Base-by-base conservation (phyloP, 2,113 vertebrate genomes). In the Anguilla rostrata region DNA sequence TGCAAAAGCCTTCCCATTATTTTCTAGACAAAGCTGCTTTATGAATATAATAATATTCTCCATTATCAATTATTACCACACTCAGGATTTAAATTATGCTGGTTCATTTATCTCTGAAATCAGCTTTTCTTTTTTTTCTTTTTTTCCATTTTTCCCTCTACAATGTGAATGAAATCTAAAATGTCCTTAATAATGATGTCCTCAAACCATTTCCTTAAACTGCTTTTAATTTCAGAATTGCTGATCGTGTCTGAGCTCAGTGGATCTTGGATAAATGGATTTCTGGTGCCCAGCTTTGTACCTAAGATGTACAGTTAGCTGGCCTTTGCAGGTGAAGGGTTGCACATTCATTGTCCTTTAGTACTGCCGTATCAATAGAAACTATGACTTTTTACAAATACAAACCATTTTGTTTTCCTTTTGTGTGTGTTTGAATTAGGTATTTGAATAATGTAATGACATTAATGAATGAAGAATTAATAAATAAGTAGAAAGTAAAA, bases 11-110 rank as follows among this genome's bases (percentile, higher is more conserved):
- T 34, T 34, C 85, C 46, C 40, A 40, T 81, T 82, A 78, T 86
- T 86, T 86, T 82, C 15, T 43, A 26, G 26, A 85, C 75, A 56
- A 43, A 41, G 26, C 43, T 18, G 49, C 60, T 78, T 79, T 83
- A 49, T 87, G 46, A 34, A 20, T 57, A 86, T 83, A 46, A 83
- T 60, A 56, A 75, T 82, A 71, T 71, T 83, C 71, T 43, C 66
- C 63, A 49, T 86, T 83, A 40, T 39, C 1, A 39, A 82, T 87
- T 83, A 82, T 57, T 39, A 57, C 66, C n/a, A n/a, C 75, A 40
- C 83, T 56, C 39, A 46, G 83, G n/a, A 46, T 66, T 57, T 78
- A 39, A 79, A 22, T 83, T 87, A 39, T 15, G 15, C 39, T 26
- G 22, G 20, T 63, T 63, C 60, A 22, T 1, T 71, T 34, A 3